These are phyloP conservation scores for Brachyptera putata DNA, from an alignment of 2,888 invertebrate species.

Conservation along the genomic window DNA sequence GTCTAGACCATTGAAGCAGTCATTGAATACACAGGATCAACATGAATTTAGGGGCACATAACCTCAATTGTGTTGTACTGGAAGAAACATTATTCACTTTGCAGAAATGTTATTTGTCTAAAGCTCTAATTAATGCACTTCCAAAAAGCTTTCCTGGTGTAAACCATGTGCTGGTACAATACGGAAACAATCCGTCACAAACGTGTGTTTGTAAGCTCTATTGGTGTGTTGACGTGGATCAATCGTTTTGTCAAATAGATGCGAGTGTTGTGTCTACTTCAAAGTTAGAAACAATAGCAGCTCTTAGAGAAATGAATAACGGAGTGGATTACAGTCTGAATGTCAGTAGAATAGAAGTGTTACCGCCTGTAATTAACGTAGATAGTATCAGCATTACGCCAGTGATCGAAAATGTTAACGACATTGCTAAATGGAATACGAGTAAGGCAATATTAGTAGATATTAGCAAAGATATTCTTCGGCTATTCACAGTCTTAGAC, in stretches of 20 bases:
- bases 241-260: conserved; percentile 33
- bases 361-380: conserved; percentile 30
- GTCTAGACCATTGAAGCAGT: too few species aligned
- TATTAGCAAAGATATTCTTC: conserved; percentile 36
- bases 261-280: conserved; percentile 32
- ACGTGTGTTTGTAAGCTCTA: conserved; percentile 34
- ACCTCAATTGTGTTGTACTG: conserved; percentile 7
- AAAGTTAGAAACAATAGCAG: not conserved
- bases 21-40: too few species aligned
- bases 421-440: conserved; percentile 30
- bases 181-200: not conserved
- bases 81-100: conserved; percentile 2
- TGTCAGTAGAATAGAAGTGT: conserved; percentile 27
- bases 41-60: too few species aligned
- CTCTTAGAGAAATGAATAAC: not conserved
- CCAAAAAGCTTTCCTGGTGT: not conserved
- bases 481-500: conserved; percentile 36
- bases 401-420: conserved; percentile 32
- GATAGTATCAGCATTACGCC: conserved; percentile 34
- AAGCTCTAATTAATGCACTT: not conserved
- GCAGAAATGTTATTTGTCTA: conserved; percentile 27
- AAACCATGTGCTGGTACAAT: conserved; percentile 10
- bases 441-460: conserved; percentile 21
- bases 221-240: conserved; percentile 28
- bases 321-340: too few species aligned